These are phyloP conservation scores for Ophion costatus DNA, from an alignment of 2,888 invertebrate species.

Conservation along the genomic window DNA sequence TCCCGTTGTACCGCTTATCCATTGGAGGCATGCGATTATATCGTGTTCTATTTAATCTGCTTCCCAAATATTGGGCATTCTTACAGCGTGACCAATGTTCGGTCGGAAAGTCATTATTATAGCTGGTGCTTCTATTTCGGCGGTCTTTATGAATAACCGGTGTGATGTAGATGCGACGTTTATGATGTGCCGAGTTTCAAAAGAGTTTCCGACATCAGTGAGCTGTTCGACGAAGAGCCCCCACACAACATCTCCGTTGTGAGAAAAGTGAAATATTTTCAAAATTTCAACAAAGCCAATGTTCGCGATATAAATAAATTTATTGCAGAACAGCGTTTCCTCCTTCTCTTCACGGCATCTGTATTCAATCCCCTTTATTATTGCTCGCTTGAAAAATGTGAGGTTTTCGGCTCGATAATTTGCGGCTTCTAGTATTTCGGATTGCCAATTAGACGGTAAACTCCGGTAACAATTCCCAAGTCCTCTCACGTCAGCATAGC, in stretches of 20 bases:
- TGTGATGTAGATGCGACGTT: constrained; percentile 14
- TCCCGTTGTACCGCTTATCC: constrained; percentile 12
- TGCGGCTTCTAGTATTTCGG: constrained; percentile 10
- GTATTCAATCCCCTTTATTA: constrained; percentile 27
- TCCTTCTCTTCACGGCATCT: constrained; percentile 9
- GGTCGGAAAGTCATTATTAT: constrained; percentile 2
- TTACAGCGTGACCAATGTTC: constrained; percentile 3
- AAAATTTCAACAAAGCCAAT: constrained; percentile 26
- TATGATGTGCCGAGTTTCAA: constrained; percentile 14
- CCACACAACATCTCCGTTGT: background rate
- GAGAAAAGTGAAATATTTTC: constrained; percentile 10
- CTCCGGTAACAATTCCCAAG: constrained; percentile 7
- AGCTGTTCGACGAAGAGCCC: constrained; percentile 19
- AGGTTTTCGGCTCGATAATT: constrained; percentile 16
- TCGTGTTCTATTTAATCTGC: background rate
- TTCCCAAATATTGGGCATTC: constrained; percentile 1
- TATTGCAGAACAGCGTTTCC: constrained; percentile 16
- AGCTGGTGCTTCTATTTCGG: constrained; percentile 17
- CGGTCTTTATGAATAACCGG: constrained; percentile 1
- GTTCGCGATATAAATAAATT: constrained; percentile 12
- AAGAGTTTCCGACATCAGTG: background rate
- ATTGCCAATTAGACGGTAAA: constrained; percentile 14
- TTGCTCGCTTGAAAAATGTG: constrained; percentile 12
- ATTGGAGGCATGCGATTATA: constrained; percentile 3
- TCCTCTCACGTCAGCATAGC: constrained; percentile 6